Evolutionary conservation across 1,140 invertebrate species (phyloP).

Genomic region (Trichonephila clavipes): DNA sequence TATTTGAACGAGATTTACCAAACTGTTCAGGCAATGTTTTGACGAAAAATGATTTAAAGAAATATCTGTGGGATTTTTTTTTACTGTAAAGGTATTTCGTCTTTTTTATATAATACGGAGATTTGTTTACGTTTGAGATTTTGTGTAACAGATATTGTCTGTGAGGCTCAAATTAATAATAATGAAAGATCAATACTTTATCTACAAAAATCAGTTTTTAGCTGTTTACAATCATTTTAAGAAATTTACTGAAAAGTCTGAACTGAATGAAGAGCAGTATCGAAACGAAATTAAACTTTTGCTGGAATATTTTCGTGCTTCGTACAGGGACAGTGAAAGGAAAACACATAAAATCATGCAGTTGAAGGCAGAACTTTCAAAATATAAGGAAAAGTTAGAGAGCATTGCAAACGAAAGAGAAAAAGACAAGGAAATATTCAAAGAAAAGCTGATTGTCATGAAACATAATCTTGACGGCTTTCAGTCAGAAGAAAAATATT

Average conservation of each 20-base stretch:
- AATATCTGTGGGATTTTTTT: no score
- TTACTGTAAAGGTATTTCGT: no score
- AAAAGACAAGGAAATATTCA: not conserved
- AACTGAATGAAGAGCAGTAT: not conserved
- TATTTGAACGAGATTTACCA: no score
- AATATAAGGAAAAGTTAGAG: not conserved
- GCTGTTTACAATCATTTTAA: conserved; percentile 21
- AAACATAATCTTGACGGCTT: not conserved
- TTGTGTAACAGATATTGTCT: no score
- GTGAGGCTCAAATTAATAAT: not conserved
- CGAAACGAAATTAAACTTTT: not conserved
- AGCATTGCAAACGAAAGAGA: not conserved
- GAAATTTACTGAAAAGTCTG: not conserved
- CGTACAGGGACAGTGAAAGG: not conserved
- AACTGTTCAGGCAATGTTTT: no score
- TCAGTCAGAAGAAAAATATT: not conserved
- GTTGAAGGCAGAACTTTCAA: not conserved
- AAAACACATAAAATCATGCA: not conserved
- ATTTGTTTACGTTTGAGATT: no score
- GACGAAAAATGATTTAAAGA: no score
- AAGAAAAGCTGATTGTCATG: not conserved
- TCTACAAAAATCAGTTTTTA: not conserved
- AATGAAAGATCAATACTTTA: not conserved
- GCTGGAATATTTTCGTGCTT: not conserved
- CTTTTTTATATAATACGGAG: no score